Evolutionary conservation across 2,888 invertebrate species (phyloP).

Genomic region (Andrena marginata): DNA sequence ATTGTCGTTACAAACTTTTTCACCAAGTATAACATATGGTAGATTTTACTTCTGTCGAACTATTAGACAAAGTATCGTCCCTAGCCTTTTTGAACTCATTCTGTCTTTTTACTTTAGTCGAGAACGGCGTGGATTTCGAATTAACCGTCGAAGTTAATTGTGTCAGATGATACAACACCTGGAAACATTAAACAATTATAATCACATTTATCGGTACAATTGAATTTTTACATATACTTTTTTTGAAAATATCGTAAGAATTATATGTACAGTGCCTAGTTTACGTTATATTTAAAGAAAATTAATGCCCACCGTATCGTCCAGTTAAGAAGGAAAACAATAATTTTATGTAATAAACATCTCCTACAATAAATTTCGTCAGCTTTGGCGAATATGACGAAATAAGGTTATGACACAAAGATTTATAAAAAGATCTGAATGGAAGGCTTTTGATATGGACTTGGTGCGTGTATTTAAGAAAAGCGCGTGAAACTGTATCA

Average conservation of each 20-base stretch:
- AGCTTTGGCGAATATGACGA: constrained; percentile 6
- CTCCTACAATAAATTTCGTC: neutral
- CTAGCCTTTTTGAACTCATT: constrained; percentile 66
- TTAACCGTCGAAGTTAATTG: constrained; percentile 80
- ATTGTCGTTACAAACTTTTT: neutral
- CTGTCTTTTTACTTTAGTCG: constrained; percentile 71
- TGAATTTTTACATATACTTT: neutral
- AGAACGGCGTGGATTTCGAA: constrained; percentile 76
- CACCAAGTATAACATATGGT: neutral
- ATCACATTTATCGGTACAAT: neutral
- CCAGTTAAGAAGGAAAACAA: neutral
- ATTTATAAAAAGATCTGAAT: constrained; percentile 2
- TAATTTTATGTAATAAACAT: neutral
- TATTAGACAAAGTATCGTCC: constrained; percentile 75
- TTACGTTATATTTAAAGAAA: neutral
- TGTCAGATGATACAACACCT: constrained; percentile 83
- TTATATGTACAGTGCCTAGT: neutral
- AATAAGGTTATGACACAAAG: constrained; percentile 30
- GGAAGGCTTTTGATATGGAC: constrained; percentile 3
- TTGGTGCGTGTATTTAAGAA: neutral
- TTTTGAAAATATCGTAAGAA: neutral
- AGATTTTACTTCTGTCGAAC: constrained; percentile 74
- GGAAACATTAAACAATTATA: constrained; percentile 46
- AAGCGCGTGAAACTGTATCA: constrained; percentile 22
- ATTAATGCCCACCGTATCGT: constrained; percentile 12